Base-by-base conservation (phyloP, 2,888 invertebrate genomes). In the Noctua comes region DNA sequence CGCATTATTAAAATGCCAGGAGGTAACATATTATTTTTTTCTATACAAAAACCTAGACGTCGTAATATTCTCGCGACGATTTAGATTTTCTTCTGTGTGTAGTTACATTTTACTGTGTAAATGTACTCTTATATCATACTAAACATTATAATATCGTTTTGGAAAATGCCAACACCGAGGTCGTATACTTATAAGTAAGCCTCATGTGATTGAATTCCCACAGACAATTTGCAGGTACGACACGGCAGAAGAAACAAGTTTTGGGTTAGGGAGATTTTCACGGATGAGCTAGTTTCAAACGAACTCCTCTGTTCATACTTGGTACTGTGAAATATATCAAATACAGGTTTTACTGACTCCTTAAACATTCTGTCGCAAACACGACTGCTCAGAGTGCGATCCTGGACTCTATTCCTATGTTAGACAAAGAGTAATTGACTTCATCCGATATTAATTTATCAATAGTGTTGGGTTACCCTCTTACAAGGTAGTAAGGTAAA, bases 1-100 rank as follows among this genome's bases (percentile, higher is more conserved):
- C 46, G 27, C 27, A 24, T 65, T 80, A 80, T 73, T 80, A 57
- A 65, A 72, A 80, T 71, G 13, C 16, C 65, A 16, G 59, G 64
- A n/a, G 36, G 21, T 43, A 46, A 40, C 36, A 64, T 54, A 31
- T 62, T 51, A n/a, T 62, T 43, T 62, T 46, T 64, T 62, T 62
- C n/a, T 18, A 2, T 10, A 79, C 13, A 51, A 31, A n/a, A 31
- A 27, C 21, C 18, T 31, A n/a, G 31, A 43, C 2, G 4, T 27
- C 6, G 7, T 40, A 78, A 77, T 66, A 57, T 79, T 59, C 24
- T 48, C 4, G 24, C 8, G 24, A 59, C 1, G 10, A 78, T 40
- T 24, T 21, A 24, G 4, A 43, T 51, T 43, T 43, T 36, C n/a
- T 54, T 40, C 0, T 51, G 18, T 27, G 21, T 46, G 11, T 64